Conservation (phyloP, 92 coral and sea anemone species). For the Epizoanthus stellaris region DNA sequence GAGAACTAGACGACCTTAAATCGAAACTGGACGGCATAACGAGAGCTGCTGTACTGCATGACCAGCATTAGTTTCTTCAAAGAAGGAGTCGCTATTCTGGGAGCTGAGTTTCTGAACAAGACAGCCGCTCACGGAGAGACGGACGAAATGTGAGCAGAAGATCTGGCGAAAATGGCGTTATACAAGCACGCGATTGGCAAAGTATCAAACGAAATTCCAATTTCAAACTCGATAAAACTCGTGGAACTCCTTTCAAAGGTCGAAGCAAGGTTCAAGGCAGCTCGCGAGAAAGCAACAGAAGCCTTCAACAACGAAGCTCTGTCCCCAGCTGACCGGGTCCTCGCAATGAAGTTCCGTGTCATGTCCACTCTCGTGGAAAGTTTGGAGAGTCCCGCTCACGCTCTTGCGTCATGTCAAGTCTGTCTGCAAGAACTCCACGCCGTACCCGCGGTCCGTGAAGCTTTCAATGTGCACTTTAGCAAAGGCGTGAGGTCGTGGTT, state of each 20-base stretch:
- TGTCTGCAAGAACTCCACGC: conserved; percentile 33
- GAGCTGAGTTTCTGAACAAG: not conserved
- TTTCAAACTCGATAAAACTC: no score
- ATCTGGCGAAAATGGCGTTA: not conserved
- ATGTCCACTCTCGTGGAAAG: conserved; percentile 25
- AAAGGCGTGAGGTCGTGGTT: not conserved
- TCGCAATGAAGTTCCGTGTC: conserved; percentile 17
- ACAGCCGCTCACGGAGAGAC: not conserved
- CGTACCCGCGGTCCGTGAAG: not conserved
- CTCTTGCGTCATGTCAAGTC: not conserved
- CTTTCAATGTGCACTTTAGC: not conserved
- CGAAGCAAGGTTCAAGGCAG: conserved; percentile 33
- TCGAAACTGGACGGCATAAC: not conserved
- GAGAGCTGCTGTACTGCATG: conserved; percentile 8
- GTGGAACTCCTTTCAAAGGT: not conserved
- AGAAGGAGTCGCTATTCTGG: conserved; percentile 20
- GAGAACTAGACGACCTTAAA: conserved; percentile 14
- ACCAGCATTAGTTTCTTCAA: not conserved
- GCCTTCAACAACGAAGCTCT: conserved; percentile 33
- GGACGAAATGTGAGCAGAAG: not conserved
- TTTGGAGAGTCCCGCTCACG: conserved; percentile 22
- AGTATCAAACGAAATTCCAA: not conserved
- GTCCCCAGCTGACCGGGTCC: not conserved
- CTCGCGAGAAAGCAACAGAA: conserved; percentile 34
- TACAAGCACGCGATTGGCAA: not conserved